Percentiles rank a stretch among this genome's conserved stretches.
These are phyloP conservation scores for Lepeophtheirus nordmannii DNA, from an alignment of 2,888 invertebrate genomes.

Conservation along the genomic window DNA sequence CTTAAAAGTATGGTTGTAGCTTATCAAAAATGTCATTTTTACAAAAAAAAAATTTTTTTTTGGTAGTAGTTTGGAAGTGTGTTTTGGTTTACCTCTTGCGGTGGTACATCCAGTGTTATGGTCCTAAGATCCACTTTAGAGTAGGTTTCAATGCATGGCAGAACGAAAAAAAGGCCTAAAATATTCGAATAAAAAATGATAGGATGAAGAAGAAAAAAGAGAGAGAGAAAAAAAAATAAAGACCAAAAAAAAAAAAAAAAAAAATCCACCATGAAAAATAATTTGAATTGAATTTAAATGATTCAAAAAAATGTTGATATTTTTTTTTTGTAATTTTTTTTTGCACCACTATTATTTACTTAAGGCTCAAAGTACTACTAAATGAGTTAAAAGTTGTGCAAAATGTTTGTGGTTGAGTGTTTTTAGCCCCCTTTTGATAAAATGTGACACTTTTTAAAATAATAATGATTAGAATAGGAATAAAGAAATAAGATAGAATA, in stretches of 20 bases:
- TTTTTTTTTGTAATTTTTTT: too few species aligned
- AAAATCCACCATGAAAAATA: too few species aligned
- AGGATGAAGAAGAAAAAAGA: neutral
- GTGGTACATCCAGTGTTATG: constrained; percentile 85
- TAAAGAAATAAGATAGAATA: too few species aligned
- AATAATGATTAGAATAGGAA: too few species aligned
- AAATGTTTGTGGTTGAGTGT: too few species aligned
- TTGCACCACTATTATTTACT: too few species aligned
- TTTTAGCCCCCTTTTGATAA: too few species aligned
- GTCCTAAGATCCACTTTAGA: constrained; percentile 86
- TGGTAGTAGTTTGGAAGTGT: neutral
- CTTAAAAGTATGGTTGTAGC: neutral
- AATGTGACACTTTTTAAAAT: too few species aligned
- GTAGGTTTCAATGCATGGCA: constrained; percentile 89
- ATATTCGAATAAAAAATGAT: constrained; percentile 3
- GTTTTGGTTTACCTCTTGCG: constrained; percentile 63
- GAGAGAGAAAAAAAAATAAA: neutral
- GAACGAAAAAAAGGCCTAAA: constrained; percentile 81
- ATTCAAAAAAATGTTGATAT: too few species aligned
- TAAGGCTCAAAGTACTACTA: too few species aligned
- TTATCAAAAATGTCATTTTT: neutral
- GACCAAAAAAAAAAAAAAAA: neutral
- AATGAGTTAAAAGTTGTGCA: too few species aligned
- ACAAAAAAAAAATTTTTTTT: neutral
- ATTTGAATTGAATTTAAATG: too few species aligned